A percentile compares a stretch with the other conserved stretches of the same genome.
Conservation (phyloP, 2,888 invertebrate genomes). For the Drosophila lacicola region DNA sequence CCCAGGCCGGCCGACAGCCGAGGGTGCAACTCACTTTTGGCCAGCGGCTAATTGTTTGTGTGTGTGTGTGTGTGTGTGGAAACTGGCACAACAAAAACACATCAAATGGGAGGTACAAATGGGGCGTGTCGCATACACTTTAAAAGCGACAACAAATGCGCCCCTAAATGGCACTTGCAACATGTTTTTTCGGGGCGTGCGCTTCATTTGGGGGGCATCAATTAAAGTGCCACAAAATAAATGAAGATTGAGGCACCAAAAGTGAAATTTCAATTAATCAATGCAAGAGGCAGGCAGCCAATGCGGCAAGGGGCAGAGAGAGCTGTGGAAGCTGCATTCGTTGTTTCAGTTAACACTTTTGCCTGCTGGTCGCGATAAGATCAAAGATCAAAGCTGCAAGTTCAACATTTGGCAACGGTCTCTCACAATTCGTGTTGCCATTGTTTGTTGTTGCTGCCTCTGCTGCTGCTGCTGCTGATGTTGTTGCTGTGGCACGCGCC, state of each 20-base stretch:
- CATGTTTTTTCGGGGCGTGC: slow-evolving; percentile 58
- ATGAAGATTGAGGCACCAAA: slow-evolving; percentile 44
- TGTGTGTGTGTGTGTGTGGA: slow-evolving; percentile 11
- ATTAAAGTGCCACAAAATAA: slow-evolving; percentile 57
- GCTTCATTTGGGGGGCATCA: slow-evolving; percentile 38
- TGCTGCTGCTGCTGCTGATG: slow-evolving; percentile 21
- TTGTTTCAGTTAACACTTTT: slow-evolving; percentile 65
- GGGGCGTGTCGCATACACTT: slow-evolving; percentile 59
- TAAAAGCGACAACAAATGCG: slow-evolving; percentile 58
- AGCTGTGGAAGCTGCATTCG: neutral
- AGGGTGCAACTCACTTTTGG: slow-evolving; percentile 39
- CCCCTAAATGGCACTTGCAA: slow-evolving; percentile 74
- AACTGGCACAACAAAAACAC: slow-evolving; percentile 9
- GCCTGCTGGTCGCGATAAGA: slow-evolving; percentile 60
- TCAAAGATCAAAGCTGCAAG: slow-evolving; percentile 73
- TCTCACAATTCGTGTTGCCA: slow-evolving; percentile 65
- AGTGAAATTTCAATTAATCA: slow-evolving; percentile 73
- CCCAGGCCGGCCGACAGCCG: slow-evolving; percentile 18
- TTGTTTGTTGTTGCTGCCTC: slow-evolving; percentile 41
- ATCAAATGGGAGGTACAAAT: slow-evolving; percentile 25
- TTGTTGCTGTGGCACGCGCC: slow-evolving; percentile 59
- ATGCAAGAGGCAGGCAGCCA: neutral
- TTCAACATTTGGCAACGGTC: slow-evolving; percentile 49
- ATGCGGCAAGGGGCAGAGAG: neutral
- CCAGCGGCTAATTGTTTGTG: slow-evolving; percentile 54